A percentile compares a stretch with the other conserved stretches of the same genome.
Conservation (phyloP, 2,113 vertebrate species). For the Synodontis membranacea region DNA sequence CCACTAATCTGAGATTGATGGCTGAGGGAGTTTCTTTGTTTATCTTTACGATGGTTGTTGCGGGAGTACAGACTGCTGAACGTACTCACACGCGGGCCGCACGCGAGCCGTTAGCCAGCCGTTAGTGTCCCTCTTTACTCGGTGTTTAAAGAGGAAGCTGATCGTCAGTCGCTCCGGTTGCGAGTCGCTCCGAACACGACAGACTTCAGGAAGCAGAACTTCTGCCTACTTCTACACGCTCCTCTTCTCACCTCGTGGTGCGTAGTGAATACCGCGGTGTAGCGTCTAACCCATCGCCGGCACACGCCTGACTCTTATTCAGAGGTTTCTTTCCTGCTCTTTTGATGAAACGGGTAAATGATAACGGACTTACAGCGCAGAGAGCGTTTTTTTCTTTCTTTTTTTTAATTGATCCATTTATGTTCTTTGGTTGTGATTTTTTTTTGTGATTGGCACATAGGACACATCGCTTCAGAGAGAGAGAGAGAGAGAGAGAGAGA, state of each 20-base stretch:
- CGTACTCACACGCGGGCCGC: too few relatives aligned
- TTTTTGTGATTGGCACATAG: constrained; percentile 50
- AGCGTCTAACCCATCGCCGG: constrained; percentile 58
- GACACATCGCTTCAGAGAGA: constrained; percentile 1
- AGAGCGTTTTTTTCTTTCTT: constrained; percentile 72
- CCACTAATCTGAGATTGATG: neutral
- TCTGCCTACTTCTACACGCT: fast-evolving
- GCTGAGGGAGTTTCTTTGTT: neutral
- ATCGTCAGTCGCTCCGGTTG: neutral
- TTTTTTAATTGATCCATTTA: constrained; percentile 38
- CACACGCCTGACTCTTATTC: neutral
- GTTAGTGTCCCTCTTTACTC: neutral
- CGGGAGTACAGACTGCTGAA: too few relatives aligned
- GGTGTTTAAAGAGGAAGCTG: neutral
- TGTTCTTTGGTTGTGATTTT: constrained; percentile 61
- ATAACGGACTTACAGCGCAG: constrained; percentile 73
- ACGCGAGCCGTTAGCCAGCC: neutral
- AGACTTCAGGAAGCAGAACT: neutral
- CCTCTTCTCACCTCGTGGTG: too few relatives aligned
- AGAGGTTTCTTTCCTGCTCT: constrained; percentile 62
- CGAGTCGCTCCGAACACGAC: neutral
- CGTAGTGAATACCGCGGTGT: constrained; percentile 66
- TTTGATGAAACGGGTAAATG: constrained; percentile 79
- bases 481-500: constrained; percentile 14
- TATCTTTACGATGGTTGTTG: neutral